phyloP scores from a whole-genome alignment of 2,888 invertebrate species.

The Lepetodrilus schrolli region DNA sequence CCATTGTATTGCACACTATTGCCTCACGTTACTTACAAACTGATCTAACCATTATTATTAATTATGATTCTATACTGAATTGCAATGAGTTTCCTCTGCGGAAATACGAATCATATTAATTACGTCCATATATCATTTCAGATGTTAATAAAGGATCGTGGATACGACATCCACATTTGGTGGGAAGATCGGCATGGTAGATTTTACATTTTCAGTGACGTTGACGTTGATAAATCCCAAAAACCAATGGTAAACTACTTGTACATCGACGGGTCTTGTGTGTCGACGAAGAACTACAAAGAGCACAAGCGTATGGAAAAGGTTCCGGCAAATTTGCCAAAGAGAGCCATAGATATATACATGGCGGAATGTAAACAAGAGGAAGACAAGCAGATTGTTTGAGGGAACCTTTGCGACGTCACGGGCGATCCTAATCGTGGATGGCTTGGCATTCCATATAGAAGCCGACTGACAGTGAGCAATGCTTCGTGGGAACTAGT shows the following conservation, averaged over 20 bases:
- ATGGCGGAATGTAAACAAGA: neutral
- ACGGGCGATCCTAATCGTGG: too few species aligned
- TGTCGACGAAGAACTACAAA: neutral
- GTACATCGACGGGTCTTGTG: neutral
- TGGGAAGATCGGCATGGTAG: neutral
- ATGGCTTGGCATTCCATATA: too few species aligned
- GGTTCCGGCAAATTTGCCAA: neutral
- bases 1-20: too few species aligned
- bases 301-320: neutral
- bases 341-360: neutral
- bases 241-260: slow-evolving; percentile 14
- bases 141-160: neutral
- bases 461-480: too few species aligned
- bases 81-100: too few species aligned
- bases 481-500: too few species aligned
- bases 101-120: too few species aligned
- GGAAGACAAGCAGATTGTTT: neutral
- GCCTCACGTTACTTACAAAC: too few species aligned
- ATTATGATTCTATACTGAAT: too few species aligned
- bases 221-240: neutral
- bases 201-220: slow-evolving; percentile 4
- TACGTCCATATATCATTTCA: too few species aligned
- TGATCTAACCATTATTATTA: too few species aligned
- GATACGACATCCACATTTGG: slow-evolving; percentile 9
- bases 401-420: too few species aligned